A percentile compares a stretch with the other conserved stretches of the same genome.
These are phyloP conservation scores for Rhingia rostrata DNA, from an alignment of 2,888 invertebrate genomes.

Conservation along the genomic window DNA sequence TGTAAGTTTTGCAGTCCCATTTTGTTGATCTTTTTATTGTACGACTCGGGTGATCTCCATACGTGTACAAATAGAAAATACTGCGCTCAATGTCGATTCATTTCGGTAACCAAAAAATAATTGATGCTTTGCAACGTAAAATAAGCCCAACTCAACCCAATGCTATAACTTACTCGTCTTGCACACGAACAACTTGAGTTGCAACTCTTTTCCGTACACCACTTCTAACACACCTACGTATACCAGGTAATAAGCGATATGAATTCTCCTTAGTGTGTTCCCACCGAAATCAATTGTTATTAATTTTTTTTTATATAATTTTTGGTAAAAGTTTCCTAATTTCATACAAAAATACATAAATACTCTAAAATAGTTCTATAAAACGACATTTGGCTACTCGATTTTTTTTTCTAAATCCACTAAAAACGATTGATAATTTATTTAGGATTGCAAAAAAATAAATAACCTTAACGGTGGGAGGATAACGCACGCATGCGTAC, in stretches of 20 bases:
- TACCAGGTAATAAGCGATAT: background rate
- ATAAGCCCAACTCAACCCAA: no score
- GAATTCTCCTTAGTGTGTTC: conserved; percentile 3
- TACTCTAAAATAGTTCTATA: conserved; percentile 13
- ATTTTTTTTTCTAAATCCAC: background rate
- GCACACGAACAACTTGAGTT: no score
- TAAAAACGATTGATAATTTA: background rate
- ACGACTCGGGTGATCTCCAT: no score
- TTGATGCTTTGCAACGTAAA: no score
- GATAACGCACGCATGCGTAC: background rate
- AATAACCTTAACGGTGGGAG: conserved; percentile 23
- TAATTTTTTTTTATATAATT: background rate
- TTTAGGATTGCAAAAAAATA: conserved; percentile 8
- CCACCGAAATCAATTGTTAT: conserved; percentile 11
- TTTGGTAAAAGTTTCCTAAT: conserved; percentile 25
- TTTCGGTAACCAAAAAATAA: no score
- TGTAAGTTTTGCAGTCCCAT: no score
- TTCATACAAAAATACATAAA: conserved; percentile 23
- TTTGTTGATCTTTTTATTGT: no score
- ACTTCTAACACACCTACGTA: conserved; percentile 7
- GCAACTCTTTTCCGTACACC: background rate
- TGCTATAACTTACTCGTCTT: no score
- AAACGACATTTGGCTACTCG: conserved; percentile 20
- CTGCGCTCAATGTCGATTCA: no score
- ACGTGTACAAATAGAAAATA: no score